phyloP scores from a whole-genome alignment of 2,888 invertebrate species.

The Chaetoderma sp. region DNA sequence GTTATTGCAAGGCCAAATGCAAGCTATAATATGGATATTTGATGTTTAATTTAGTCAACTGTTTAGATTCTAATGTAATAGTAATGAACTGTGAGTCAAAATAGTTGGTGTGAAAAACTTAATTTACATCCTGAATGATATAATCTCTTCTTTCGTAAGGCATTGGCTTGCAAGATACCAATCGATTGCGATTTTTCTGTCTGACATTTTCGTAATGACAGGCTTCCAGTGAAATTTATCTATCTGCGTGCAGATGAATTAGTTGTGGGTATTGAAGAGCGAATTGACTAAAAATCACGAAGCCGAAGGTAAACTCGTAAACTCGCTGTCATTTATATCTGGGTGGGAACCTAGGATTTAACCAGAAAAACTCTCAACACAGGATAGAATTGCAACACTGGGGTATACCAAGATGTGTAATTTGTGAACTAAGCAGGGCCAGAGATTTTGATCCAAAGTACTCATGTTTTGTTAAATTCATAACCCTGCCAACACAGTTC shows the following conservation, averaged over 20 bases:
- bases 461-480: not conserved
- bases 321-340: not conserved
- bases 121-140: too few species aligned
- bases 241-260: not conserved
- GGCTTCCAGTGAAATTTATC: not conserved
- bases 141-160: too few species aligned
- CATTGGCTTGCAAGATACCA: too few species aligned
- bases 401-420: not conserved
- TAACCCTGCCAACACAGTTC: not conserved
- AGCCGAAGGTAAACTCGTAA: not conserved
- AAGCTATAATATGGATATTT: too few species aligned
- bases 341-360: not conserved
- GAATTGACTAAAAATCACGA: not conserved
- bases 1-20: too few species aligned
- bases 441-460: not conserved
- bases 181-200: not conserved
- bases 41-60: too few species aligned
- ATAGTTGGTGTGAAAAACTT: too few species aligned
- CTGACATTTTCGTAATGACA: not conserved
- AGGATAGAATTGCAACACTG: not conserved
- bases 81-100: too few species aligned
- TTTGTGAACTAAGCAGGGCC: not conserved
- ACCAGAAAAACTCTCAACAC: conserved; percentile 59
- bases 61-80: not conserved
- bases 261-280: not conserved